A percentile compares a stretch with the other conserved stretches of the same genome.
Conservation (phyloP, 2,113 vertebrate species). For the Engystomops pustulosus region DNA sequence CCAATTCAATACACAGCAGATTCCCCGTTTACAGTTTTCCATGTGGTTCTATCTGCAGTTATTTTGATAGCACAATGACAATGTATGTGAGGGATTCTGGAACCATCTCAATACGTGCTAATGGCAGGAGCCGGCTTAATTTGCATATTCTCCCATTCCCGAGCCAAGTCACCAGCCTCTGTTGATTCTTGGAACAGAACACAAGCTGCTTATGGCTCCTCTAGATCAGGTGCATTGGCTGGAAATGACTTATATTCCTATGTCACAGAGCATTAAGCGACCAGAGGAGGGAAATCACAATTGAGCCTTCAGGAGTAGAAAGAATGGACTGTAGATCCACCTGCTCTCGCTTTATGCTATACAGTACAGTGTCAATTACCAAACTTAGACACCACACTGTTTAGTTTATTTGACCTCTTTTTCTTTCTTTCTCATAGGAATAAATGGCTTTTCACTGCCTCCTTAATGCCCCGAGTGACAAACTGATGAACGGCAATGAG, state of each 20-base stretch:
- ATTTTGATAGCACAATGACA: slow-evolving; percentile 3
- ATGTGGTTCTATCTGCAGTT: not conserved
- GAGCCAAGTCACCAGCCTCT: slow-evolving; percentile 50
- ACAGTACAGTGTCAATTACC: not conserved
- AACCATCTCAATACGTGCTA: slow-evolving; percentile 23
- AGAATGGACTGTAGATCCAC: slow-evolving; percentile 30
- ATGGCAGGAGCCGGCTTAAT: slow-evolving; percentile 38
- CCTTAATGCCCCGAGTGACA: not conserved
- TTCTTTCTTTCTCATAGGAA: slow-evolving; percentile 4
- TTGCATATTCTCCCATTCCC: slow-evolving; percentile 35
- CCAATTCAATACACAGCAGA: not conserved
- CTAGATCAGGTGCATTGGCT: slow-evolving; percentile 58
- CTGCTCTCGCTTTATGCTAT: not conserved
- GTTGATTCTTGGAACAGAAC: slow-evolving; percentile 53
- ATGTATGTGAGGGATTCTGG: slow-evolving; percentile 20
- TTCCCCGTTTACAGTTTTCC: not conserved
- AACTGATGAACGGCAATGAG: not conserved
- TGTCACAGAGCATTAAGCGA: slow-evolving; percentile 56
- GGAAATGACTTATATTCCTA: slow-evolving; percentile 52
- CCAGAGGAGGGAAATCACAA: slow-evolving; percentile 50
- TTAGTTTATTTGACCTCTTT: not conserved
- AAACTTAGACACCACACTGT: slow-evolving; percentile 10
- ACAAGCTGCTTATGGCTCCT: slow-evolving; percentile 42
- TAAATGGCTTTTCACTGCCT: not conserved
- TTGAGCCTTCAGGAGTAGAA: slow-evolving; percentile 38